phyloP scores from a whole-genome alignment of 2,888 invertebrate species.

The Stenchaetothrips biformis region DNA sequence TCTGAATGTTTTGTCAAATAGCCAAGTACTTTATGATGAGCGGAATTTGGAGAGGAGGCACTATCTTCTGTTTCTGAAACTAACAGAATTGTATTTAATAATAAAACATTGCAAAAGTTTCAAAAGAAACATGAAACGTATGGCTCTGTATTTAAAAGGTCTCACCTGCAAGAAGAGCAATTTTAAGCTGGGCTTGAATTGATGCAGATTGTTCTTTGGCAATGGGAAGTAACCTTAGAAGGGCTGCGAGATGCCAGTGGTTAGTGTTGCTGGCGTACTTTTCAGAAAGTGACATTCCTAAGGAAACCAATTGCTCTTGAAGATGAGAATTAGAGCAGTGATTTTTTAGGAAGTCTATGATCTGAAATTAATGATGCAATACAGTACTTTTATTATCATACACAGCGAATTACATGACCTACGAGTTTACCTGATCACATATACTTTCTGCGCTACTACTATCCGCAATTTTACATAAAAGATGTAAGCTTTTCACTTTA shows the following conservation, averaged over 20 bases:
- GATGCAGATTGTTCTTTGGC: conserved; percentile 26
- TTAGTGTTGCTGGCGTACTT: conserved; percentile 31
- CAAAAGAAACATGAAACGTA: no score
- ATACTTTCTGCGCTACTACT: conserved; percentile 31
- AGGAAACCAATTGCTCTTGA: conserved; percentile 29
- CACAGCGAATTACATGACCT: neutral
- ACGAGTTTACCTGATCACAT: conserved; percentile 29
- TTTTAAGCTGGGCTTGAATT: conserved; percentile 31
- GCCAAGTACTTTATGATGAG: conserved; percentile 22
- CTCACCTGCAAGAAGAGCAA: conserved; percentile 25
- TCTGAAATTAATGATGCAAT: neutral
- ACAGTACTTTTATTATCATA: neutral
- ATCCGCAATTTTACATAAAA: conserved; percentile 33
- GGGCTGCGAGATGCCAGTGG: conserved; percentile 34
- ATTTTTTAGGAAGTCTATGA: conserved; percentile 27
- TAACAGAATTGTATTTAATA: neutral
- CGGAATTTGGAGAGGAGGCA: conserved; percentile 7
- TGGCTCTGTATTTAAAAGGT: no score
- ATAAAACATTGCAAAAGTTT: no score
- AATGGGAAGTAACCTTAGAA: conserved; percentile 32
- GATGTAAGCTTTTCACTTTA: conserved; percentile 31
- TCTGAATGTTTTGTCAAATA: conserved; percentile 32
- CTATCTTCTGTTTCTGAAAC: conserved; percentile 9
- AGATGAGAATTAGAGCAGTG: conserved; percentile 26
- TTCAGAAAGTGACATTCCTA: conserved; percentile 28